Conservation (phyloP, 2,113 vertebrate genomes). For the Prolemur simus region DNA sequence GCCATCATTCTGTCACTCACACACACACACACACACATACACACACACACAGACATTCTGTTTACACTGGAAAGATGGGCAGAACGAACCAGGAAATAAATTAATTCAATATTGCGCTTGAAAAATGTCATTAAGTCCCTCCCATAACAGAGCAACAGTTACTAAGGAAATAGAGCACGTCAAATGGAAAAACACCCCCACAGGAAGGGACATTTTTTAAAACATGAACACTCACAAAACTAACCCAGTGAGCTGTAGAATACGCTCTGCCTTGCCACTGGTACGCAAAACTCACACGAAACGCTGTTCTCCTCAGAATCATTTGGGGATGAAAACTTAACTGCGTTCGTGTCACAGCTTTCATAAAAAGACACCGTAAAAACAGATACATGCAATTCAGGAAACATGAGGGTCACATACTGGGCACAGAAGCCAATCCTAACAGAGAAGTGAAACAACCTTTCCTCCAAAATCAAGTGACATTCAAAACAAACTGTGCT, state of each 20-base stretch:
- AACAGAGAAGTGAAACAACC: conserved; percentile 51
- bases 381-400: background rate
- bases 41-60: background rate
- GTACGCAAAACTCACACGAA: background rate
- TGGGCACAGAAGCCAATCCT: background rate
- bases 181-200: conserved; percentile 57
- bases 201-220: conserved; percentile 49
- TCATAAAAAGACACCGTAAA: background rate
- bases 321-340: background rate
- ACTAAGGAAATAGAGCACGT: conserved; percentile 69
- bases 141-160: conserved; percentile 67
- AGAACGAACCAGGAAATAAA: conserved; percentile 65
- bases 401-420: background rate
- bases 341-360: background rate
- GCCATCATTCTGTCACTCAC: background rate
- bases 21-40: background rate
- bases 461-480: conserved; percentile 55
- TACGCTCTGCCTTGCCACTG: background rate
- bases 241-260: background rate
- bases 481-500: background rate
- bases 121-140: conserved; percentile 55
- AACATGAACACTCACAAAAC: conserved; percentile 26
- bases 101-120: conserved; percentile 63
- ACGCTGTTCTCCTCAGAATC: background rate
- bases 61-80: conserved; percentile 21